These are phyloP conservation scores for Branchipolynoe longqiensis DNA, from an alignment of 2,888 invertebrate species.

Conservation along the genomic window DNA sequence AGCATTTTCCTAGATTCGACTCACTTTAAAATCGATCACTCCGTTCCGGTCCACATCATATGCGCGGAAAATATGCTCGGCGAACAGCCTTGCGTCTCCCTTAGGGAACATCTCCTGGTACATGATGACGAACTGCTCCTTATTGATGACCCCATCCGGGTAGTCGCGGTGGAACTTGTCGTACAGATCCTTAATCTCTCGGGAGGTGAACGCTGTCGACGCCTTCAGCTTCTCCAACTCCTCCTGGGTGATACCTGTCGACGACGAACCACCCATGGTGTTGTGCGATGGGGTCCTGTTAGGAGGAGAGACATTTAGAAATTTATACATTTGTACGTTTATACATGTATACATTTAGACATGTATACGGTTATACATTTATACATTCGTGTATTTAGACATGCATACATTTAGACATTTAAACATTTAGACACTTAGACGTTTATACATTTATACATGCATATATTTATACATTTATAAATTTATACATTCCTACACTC, in stretches of 20 bases:
- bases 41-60: constrained; percentile 60
- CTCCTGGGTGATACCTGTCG: constrained; percentile 34
- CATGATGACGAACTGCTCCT: constrained; percentile 55
- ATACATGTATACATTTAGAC: no score
- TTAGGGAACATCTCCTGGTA: constrained; percentile 59
- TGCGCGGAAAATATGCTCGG: constrained; percentile 52
- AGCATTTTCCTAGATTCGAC: no score
- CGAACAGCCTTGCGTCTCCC: constrained; percentile 48
- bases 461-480: no score
- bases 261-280: constrained; percentile 38
- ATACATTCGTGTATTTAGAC: no score
- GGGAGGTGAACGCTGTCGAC: constrained; percentile 20
- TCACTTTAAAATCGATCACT: constrained; percentile 53
- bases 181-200: constrained; percentile 49
- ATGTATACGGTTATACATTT: no score
- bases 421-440: no score
- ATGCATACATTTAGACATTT: no score
- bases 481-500: no score
- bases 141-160: constrained; percentile 53
- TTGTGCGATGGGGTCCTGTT: no score
- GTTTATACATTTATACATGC: no score
- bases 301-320: no score
- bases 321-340: no score
- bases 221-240: constrained; percentile 55
- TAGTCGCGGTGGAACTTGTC: constrained; percentile 55